A percentile compares a stretch with the other conserved stretches of the same genome.
Evolutionary conservation across 1,140 invertebrate species (phyloP).

Genomic region (Tetramorium simillimum): DNA sequence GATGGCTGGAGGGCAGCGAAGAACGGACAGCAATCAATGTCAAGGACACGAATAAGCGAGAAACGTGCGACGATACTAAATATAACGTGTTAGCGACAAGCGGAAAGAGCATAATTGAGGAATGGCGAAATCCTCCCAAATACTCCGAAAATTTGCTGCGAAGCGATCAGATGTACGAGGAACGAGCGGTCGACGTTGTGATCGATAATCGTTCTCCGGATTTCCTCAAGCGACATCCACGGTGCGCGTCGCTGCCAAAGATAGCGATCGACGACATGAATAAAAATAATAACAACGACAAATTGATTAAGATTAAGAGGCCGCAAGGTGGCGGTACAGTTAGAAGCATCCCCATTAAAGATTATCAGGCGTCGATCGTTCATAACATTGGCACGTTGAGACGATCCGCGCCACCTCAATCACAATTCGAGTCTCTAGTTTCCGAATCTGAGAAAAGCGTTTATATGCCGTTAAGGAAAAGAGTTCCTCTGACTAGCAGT

Average conservation of each 20-base stretch:
- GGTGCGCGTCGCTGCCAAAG: background rate
- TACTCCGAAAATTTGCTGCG: constrained; percentile 52
- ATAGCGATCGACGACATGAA: background rate
- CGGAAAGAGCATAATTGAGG: constrained; percentile 76
- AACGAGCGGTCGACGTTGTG: constrained; percentile 78
- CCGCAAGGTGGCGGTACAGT: constrained; percentile 61
- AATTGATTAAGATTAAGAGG: constrained; percentile 53
- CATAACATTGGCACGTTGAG: constrained; percentile 76
- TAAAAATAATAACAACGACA: constrained; percentile 9
- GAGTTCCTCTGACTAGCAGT: constrained; percentile 17
- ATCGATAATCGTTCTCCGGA: constrained; percentile 52
- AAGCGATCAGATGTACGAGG: constrained; percentile 77
- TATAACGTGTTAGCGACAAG: constrained; percentile 39
- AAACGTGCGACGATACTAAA: constrained; percentile 37
- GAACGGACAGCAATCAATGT: constrained; percentile 62
- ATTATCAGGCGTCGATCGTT: constrained; percentile 76
- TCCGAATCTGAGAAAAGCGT: constrained; percentile 69
- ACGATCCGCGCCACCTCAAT: constrained; percentile 68
- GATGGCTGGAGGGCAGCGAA: constrained; percentile 83
- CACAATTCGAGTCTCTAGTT: constrained; percentile 73
- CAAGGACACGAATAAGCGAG: constrained; percentile 50
- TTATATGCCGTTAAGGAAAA: constrained; percentile 20
- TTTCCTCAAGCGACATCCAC: constrained; percentile 6
- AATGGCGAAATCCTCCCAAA: constrained; percentile 76
- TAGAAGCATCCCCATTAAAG: constrained; percentile 78